Base-by-base conservation (phyloP, 2,797 vertebrate genomes). In the Crax fasciolata region DNA sequence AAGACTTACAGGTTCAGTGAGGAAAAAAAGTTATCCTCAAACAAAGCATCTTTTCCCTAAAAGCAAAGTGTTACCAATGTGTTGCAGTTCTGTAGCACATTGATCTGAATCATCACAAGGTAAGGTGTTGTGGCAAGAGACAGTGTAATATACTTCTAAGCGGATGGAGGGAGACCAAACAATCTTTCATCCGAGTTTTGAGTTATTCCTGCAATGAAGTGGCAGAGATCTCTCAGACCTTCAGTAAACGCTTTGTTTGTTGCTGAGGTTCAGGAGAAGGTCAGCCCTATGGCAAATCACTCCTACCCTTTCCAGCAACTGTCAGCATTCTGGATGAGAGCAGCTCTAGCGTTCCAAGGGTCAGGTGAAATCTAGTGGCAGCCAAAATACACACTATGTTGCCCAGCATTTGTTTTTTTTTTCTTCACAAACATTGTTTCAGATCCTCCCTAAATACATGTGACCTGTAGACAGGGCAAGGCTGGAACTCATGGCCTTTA, bases 301-400 rank as follows among this genome's bases (percentile, higher is more conserved):
- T 16, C 43, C 9, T 91, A 72, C 49, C 84, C 62, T 52, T 73
- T 70, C 89, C 89, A 92, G 75, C 72, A 84, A n/a, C 92, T 43
- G 18, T 78, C 90, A 87, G 90, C n/a, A 4, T 72, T 62, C 66
- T 51, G 62, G n/a, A 63, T 23, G 35, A 68, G 84, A 93, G 43
- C 58, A 85, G 74, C 90, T 79, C 30, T 3, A 18, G 44, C 0
- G 9, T 54, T 75, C 79, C 87, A 87, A 82, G 86, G 94, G 70
- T 89, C 84, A 92, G 89, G 89, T 94, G 84, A 44, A 91, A 44
- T 46, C 58, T 28, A 4, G 30, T 83, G 70, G 6, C 70, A 78
- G 93, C 92, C 95, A 96, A 95, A 59, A 72, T 61, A 74, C 55
- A 83, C 79, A 83, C 18, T 23, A 13, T 1, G 6, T 44, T 92